phyloP scores from a whole-genome alignment of 2,113 vertebrate genomes.

The Mesoclemmys tuberculata region DNA sequence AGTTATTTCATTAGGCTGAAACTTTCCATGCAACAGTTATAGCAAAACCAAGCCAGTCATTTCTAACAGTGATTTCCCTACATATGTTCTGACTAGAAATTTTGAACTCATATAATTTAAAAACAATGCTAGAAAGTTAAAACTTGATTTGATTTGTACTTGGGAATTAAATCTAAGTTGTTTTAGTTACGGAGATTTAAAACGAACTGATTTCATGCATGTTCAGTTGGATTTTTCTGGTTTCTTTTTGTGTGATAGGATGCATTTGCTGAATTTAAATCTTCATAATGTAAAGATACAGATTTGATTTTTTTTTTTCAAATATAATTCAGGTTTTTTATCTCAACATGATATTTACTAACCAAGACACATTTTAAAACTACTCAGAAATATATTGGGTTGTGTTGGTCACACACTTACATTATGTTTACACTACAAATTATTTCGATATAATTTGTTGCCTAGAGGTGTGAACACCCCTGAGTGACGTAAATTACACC shows the following conservation, averaged over 20 bases:
- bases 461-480: not conserved
- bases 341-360: not conserved
- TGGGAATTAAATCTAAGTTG: not conserved
- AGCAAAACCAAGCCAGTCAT: not conserved
- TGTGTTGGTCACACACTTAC: not conserved
- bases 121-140: not conserved
- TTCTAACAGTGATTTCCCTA: conserved; percentile 15
- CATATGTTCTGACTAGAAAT: not conserved
- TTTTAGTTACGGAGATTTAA: not conserved
- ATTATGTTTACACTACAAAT: not conserved
- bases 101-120: not conserved
- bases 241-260: not conserved
- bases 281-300: not conserved
- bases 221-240: not conserved
- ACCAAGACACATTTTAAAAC: not conserved
- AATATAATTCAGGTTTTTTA: not conserved
- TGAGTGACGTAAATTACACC: not conserved
- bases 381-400: not conserved
- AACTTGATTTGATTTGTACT: not conserved
- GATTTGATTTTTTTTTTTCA: not conserved
- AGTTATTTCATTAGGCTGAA: not conserved
- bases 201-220: not conserved
- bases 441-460: not conserved
- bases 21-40: not conserved
- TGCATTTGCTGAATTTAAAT: not conserved